phyloP scores from a whole-genome alignment of 2,888 invertebrate species.

The Pomacea canaliculata region DNA sequence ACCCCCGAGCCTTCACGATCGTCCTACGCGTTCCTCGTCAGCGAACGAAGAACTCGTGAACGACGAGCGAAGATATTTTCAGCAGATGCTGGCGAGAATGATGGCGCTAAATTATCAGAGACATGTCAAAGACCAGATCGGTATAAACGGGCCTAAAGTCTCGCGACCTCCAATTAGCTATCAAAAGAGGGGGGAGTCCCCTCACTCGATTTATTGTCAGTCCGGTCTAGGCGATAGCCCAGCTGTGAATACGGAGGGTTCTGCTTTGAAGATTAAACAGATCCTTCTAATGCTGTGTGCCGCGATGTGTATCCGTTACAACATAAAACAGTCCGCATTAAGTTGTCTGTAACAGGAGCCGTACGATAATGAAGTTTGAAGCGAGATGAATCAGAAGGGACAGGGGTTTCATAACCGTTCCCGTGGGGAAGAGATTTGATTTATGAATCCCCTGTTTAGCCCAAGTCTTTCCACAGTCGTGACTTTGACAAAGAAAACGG shows the following conservation, averaged over 20 bases:
- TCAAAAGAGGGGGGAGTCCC: slow-evolving; percentile 7
- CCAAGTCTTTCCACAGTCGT: not conserved
- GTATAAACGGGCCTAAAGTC: slow-evolving; percentile 15
- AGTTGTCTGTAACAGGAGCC: slow-evolving; percentile 1
- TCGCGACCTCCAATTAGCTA: slow-evolving; percentile 17
- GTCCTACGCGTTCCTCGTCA: too few relatives aligned
- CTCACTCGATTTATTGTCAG: slow-evolving; percentile 5
- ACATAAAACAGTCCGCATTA: slow-evolving; percentile 11
- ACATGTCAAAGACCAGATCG: slow-evolving; percentile 15
- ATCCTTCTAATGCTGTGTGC: not conserved
- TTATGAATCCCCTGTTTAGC: not conserved
- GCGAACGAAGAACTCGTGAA: too few relatives aligned
- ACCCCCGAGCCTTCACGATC: too few relatives aligned
- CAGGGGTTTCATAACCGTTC: slow-evolving; percentile 6
- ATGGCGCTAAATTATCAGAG: slow-evolving; percentile 8
- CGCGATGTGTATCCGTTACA: slow-evolving; percentile 20
- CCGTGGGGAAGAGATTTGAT: slow-evolving; percentile 5
- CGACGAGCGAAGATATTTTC: not conserved
- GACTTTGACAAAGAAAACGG: slow-evolving; percentile 12
- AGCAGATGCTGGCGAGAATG: not conserved
- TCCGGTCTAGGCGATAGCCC: not conserved
- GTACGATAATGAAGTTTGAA: not conserved
- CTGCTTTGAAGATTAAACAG: not conserved
- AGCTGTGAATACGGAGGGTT: not conserved
- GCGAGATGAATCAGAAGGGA: not conserved